Base-by-base conservation (phyloP, 2,113 vertebrate species). In the Lasiurus cinereus region DNA sequence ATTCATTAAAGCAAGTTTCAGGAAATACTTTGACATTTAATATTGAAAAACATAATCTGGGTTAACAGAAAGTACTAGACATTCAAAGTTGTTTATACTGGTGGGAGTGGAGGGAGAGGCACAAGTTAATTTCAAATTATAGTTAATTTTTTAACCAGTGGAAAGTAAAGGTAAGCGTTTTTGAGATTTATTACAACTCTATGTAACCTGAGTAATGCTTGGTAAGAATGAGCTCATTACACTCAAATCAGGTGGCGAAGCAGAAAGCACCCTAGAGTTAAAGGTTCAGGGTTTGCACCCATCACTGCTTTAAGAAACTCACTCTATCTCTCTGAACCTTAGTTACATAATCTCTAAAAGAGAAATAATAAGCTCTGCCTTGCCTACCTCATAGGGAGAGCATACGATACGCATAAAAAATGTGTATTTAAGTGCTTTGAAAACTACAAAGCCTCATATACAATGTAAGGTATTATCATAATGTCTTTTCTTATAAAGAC, bases 1-100 rank as follows among this genome's bases (percentile, higher is more conserved):
- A 85, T 94, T 96, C 97, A 88, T 31, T 96, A 97, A 95, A 94
- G 73, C 69, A 84, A 91, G 88, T 94, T 96, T 96, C 95, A 96
- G 94, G 96, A 95, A 97, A 94, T 80, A 93, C 56, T 93, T 67
- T 91, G 88, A 95, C 92, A 90, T 90, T 89, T 97, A 66, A 95
- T 76, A 88, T 91, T 88, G 66, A 90, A 92, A 96, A 96, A 73
- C 36, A 79, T 74, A 67, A 22, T 11, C 74, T 82, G 66, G 9
- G 83, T 94, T 97, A 85, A 86, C 50, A 62, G 66, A 87, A 96
- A 96, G 66, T 78, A 73, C 73, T 92, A 88, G 80, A 93, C 16
- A 92, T 76, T 87, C 83, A 69, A 24, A 62, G 76, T 43, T 92
- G 14, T 78, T 91, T 94, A 78, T 80, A 85, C 13, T 78, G 95